Conservation (phyloP, 2,888 invertebrate genomes). For the Pseudococcus jackbeardsleyi region DNA sequence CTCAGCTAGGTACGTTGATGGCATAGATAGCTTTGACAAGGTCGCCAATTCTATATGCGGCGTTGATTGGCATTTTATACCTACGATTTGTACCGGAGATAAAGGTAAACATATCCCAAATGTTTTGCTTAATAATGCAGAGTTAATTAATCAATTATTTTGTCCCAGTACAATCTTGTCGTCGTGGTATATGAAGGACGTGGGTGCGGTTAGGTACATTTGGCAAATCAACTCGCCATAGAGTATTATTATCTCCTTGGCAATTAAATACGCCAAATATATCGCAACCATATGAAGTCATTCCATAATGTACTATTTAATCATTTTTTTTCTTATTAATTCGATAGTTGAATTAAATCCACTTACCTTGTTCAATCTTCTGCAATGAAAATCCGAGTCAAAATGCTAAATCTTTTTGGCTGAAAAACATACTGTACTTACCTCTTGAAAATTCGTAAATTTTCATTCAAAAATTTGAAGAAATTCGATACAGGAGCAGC, state of each 20-base stretch:
- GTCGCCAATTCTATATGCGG: neutral
- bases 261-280: conserved; percentile 37
- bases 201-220: conserved; percentile 30
- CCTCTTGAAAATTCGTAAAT: neutral
- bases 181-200: conserved; percentile 29
- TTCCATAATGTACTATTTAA: neutral
- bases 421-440: neutral
- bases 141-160: conserved; percentile 54
- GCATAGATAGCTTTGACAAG: conserved; percentile 31
- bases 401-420: neutral
- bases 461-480: neutral
- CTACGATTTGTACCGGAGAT: conserved; percentile 19
- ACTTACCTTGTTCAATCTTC: neutral
- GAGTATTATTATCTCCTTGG: neutral
- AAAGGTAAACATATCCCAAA: conserved; percentile 9
- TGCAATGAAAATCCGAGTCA: neutral
- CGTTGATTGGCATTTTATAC: neutral
- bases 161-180: conserved; percentile 31
- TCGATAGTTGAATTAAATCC: neutral
- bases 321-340: neutral
- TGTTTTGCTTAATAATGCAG: conserved; percentile 39
- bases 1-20: neutral
- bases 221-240: conserved; percentile 3
- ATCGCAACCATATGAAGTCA: neutral
- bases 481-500: neutral